Percentiles rank a stretch among this genome's conserved stretches.
Evolutionary conservation across 2,113 vertebrate species (phyloP).

Genomic region (Catagonus wagneri): DNA sequence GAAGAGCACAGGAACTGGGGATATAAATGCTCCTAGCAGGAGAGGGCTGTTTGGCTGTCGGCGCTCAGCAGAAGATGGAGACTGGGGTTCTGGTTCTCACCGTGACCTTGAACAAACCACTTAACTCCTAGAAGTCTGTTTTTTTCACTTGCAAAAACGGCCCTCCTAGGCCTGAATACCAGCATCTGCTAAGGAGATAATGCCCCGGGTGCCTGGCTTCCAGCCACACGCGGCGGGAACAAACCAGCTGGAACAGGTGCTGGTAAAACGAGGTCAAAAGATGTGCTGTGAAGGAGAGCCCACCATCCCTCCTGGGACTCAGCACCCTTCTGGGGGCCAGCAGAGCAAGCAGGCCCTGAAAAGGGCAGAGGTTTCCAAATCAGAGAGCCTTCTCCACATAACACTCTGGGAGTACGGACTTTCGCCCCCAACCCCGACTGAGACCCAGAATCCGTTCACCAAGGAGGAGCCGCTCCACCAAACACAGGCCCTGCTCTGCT

Average conservation of each 20-base stretch:
- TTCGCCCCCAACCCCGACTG: neutral
- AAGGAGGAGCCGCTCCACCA: neutral
- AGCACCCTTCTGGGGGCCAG: neutral
- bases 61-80: neutral
- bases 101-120: slow-evolving; percentile 25
- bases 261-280: neutral
- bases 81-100: slow-evolving; percentile 20
- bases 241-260: neutral
- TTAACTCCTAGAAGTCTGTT: slow-evolving; percentile 28
- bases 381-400: neutral
- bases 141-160: slow-evolving; percentile 54
- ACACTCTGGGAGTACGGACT: neutral
- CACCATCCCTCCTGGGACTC: neutral
- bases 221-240: neutral
- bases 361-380: neutral
- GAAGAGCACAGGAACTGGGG: neutral
- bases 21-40: neutral
- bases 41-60: neutral
- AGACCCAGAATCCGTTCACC: neutral
- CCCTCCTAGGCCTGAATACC: neutral
- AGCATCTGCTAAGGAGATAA: slow-evolving; percentile 34
- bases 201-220: slow-evolving; percentile 4
- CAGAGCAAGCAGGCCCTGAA: neutral
- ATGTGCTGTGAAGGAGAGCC: neutral
- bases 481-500: neutral